Base-by-base conservation (phyloP, 2,888 invertebrate species). In the Cosmia trapezina region DNA sequence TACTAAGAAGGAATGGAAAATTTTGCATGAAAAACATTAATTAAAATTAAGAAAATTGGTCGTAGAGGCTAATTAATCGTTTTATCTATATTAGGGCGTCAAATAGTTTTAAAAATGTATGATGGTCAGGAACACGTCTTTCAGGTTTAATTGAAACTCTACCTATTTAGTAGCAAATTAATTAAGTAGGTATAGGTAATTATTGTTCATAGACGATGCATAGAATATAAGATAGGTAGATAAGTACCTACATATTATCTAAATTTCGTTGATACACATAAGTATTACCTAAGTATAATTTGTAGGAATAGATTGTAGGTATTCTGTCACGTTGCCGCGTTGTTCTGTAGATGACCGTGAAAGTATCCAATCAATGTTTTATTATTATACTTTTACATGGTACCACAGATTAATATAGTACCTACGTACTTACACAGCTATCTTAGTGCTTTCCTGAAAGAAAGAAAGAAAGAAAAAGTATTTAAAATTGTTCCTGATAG, bases 281-380 rank as follows among this genome's bases (percentile, higher is more conserved):
- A n/a, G n/a, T n/a, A n/a, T n/a, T n/a, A n/a, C 1, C 0, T n/a
- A 6, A 1, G 33, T 22, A 19, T 47, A 41, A 45, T 49, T 62
- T 64, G 19, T 19, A 65, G 45, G 14, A 47, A 51, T 51, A 45
- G 49, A 54, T 59, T 59, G 43, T 57, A 19, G 14, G 45, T 57
- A 45, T 70, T 78, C 47, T 43, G 33, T 66, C 62, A 71, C 56
- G 64, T 59, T 54, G 53, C 47, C 49, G 59, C 47, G 37, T 51
- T 41, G 64, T 60, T 43, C 41, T 22, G 59, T 56, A 70, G 51
- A 59, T 71, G 83, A 62, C 86, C 84, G 65, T 84, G 82, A 84
- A 84, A 67, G 53, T 70, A 71, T 67, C 61, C 69, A 78, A 84
- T 84, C 78, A 84, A 84, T 76, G 66, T 76, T 81, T 73, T 77